Evolutionary conservation across 2,113 vertebrate species (phyloP), one percentile per base, ranked within the genome.

Genomic region (Rutilus rutilus): DNA sequence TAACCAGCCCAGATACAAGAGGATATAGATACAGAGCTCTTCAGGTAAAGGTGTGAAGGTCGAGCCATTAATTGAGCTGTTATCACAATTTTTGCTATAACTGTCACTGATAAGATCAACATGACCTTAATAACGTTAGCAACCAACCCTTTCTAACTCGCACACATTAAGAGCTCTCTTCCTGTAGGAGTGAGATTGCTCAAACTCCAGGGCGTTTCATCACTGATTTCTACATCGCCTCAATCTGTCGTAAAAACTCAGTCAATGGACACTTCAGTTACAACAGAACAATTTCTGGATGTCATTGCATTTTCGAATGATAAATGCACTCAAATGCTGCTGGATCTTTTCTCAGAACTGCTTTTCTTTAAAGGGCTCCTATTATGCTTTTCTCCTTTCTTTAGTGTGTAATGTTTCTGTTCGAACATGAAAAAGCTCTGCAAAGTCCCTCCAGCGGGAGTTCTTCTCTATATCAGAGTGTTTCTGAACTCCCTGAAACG

Each of bases 21-120:
- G 62, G 62, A 42, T 42, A 9, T 8, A 42, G 39, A 42, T 0
- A 42, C 57, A 59, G 57, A n/a, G 21, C 39, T 74, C 11, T 47
- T 75, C 12, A 47, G 71, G 71, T 75, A 2, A 75, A 27, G 69
- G 69, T 73, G 69, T 73, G 39, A 73, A 73, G 33, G 36, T 42
- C 19, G 67, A 71, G 71, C 12, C 39, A 25, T 42, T 74, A 21
- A n/a, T 6, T 12, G 19, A 42, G 67, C 67, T 39, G 67, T 39
- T 39, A 21, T 39, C 36, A n/a, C 15, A 33, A 73, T 73, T 39
- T 25, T 39, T 73, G 11, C 15, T 73, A n/a, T 25, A 74, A 23
- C 4, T 42, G 39, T 42, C 39, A 42, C 39, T n/a, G 23, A 74
- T 74, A 47, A 47, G 39, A 45, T 25, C 39, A 74, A 3, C 19